phyloP scores from a whole-genome alignment of 1,140 invertebrate genomes.

The Pogonomyrmex californicus region DNA sequence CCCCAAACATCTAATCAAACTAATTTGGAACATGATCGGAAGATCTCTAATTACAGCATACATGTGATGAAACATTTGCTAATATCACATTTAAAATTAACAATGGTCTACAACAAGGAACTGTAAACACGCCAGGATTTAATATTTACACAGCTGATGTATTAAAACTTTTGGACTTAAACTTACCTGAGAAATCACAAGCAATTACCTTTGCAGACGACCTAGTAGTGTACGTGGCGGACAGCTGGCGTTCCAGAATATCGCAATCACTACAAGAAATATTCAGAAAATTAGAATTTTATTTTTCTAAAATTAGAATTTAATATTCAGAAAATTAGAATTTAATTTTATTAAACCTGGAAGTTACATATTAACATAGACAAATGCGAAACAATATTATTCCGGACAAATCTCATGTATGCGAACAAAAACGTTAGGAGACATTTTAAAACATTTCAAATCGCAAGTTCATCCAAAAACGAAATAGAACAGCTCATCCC shows the following conservation, averaged over 20 bases:
- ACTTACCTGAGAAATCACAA: too few species aligned
- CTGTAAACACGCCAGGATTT: too few species aligned
- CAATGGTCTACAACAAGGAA: too few species aligned
- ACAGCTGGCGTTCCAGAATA: not conserved
- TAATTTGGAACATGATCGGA: not conserved
- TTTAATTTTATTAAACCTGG: too few species aligned
- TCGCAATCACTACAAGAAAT: not conserved
- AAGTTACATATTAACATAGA: not conserved
- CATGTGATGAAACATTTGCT: not conserved
- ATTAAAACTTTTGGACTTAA: too few species aligned
- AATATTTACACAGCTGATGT: too few species aligned
- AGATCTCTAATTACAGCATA: not conserved
- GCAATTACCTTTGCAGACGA: not conserved
- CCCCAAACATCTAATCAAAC: slow-evolving; percentile 21
- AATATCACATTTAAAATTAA: too few species aligned
- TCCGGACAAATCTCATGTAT: not conserved
- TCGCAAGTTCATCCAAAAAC: not conserved
- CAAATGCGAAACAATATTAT: not conserved
- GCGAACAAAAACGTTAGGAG: not conserved
- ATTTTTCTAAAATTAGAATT: too few species aligned
- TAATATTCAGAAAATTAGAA: too few species aligned
- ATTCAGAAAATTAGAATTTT: not conserved
- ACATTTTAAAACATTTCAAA: not conserved
- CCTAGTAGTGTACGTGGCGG: not conserved
- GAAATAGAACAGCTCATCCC: slow-evolving; percentile 7